phyloP scores from a whole-genome alignment of 2,888 invertebrate species.

The Crossocerus cetratus region DNA sequence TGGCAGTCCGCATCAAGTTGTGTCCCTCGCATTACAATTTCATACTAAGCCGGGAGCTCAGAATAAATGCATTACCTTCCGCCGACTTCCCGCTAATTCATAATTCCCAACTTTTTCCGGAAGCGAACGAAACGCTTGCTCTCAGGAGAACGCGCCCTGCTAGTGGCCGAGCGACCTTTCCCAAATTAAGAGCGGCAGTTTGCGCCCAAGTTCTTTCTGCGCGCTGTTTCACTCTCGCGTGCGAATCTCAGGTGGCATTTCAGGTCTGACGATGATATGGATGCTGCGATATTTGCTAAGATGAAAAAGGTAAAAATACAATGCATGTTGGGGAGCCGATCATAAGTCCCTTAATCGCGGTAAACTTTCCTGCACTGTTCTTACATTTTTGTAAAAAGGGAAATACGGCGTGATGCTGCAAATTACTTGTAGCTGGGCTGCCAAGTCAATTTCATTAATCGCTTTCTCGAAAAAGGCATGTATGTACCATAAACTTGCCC shows the following conservation, averaged over 20 bases:
- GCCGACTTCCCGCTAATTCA: constrained; percentile 59
- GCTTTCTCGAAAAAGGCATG: too few species aligned
- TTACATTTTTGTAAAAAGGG: too few species aligned
- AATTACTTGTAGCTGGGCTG: too few species aligned
- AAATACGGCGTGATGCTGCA: too few species aligned
- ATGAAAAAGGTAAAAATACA: too few species aligned
- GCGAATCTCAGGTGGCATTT: constrained; percentile 1
- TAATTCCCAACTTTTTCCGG: constrained; percentile 61
- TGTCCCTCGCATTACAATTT: constrained; percentile 58
- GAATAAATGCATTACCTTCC: constrained; percentile 54
- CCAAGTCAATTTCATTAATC: too few species aligned
- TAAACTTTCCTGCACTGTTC: too few species aligned
- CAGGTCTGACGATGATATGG: constrained; percentile 47
- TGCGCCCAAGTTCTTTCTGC: constrained; percentile 55
- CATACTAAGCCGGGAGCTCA: constrained; percentile 52
- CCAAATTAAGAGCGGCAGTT: constrained; percentile 62
- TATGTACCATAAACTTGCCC: too few species aligned
- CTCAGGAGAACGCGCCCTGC: constrained; percentile 19
- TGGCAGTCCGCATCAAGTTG: constrained; percentile 44
- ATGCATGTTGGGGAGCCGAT: too few species aligned
- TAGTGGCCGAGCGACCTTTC: constrained; percentile 49
- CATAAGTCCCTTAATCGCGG: too few species aligned
- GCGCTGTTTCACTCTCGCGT: constrained; percentile 54
- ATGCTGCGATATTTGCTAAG: too few species aligned
- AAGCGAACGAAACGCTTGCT: constrained; percentile 61